A percentile compares a stretch with the other conserved stretches of the same genome.
Conservation (phyloP, 2,797 vertebrate species). For the Halcyon leucocephala region DNA sequence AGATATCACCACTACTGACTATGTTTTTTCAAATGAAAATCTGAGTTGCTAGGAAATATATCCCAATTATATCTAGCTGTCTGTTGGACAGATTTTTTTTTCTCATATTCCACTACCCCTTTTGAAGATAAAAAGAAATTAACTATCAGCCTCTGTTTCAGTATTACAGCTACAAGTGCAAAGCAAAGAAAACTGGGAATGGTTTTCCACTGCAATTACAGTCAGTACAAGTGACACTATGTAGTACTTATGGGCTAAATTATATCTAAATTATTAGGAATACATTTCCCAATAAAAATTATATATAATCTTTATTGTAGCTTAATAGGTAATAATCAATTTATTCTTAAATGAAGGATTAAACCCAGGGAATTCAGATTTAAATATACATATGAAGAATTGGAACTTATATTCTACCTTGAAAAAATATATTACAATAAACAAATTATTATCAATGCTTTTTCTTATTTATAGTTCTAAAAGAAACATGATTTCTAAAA, state of each 20-base stretch:
- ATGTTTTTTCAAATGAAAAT: not conserved
- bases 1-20: not conserved
- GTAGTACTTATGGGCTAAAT: not conserved
- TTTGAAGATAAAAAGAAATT: not conserved
- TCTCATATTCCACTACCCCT: not conserved
- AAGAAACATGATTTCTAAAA: not conserved
- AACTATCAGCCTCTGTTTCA: not conserved
- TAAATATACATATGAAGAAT: not conserved
- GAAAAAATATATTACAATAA: not conserved
- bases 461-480: not conserved
- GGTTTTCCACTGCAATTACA: not conserved
- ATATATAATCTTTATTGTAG: not conserved
- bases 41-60: not conserved
- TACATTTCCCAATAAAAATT: not conserved
- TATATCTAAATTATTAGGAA: not conserved
- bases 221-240: not conserved
- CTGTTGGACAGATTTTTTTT: not conserved
- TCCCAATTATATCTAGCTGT: not conserved
- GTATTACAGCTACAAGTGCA: not conserved
- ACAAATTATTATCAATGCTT: accelerated
- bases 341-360: not conserved
- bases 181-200: not conserved
- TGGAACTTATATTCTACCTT: not conserved
- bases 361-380: not conserved
- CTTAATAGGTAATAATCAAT: not conserved